Base-by-base conservation (phyloP, 2,797 vertebrate species). In the Menidia menidia region DNA sequence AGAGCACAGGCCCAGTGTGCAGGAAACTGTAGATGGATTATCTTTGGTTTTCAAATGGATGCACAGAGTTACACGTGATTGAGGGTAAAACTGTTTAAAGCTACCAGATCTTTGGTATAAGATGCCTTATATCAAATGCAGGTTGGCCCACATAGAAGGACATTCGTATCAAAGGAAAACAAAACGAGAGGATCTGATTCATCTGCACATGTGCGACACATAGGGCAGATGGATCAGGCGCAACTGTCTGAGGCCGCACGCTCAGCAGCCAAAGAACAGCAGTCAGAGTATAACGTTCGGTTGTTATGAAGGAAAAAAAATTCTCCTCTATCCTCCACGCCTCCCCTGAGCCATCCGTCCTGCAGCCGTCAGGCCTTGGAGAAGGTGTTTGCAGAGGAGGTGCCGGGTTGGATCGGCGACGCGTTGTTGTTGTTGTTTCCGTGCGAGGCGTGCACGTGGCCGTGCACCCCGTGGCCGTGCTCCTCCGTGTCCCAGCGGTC, bases 401-500 rank as follows among this genome's bases (percentile, higher is more conserved):
- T 94, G 4, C 94, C 91, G 3, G 96, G 93, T 61, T 94, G 91
- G 64, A 87, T 81, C 1, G 88, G 86, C 9, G 91, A 91, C 63
- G 65, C 61, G 65, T 80, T 76, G 81, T 72, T 87, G 87, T 75
- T 85, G 71, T 44, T 78, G 81, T 83, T 86, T 53, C 85, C 86
- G 14, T 91, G 90, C 62, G 81, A 57, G 35, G 83, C 64, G 78
- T 89, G 89, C 59, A 78, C 9, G 14, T 89, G 94, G 51, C 94
- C 93, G 3, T 96, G 94, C 73, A 94, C 93, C 4, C 94, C 95
- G 0, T 96, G 93, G 68, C 94, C 89, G 0, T 94, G 96, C 0
- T 96, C 96, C 66, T 93, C 93, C 44, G 97, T 92, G 59, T 96
- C 96, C 98, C 98, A 99, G 91, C 97, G 97, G 90, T 99, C 97